Conservation (phyloP, 2,797 vertebrate genomes). For the Hoplostethus mediterraneus region DNA sequence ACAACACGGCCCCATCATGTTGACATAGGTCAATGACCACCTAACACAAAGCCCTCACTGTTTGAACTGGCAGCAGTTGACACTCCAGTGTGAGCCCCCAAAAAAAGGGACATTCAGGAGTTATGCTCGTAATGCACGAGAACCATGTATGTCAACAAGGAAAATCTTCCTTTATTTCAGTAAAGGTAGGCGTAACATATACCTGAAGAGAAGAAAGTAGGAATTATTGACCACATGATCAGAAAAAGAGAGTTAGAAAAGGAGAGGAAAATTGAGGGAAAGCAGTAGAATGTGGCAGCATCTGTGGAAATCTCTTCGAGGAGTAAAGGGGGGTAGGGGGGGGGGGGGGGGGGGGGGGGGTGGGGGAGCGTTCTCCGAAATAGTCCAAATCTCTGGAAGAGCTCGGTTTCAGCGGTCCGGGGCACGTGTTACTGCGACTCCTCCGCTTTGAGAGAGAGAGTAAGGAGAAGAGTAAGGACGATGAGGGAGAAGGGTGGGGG, state of each 20-base stretch:
- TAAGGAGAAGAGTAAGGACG: slow-evolving; percentile 30
- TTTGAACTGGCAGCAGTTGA: slow-evolving; percentile 62
- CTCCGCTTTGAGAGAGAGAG: slow-evolving; percentile 28
- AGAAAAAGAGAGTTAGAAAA: slow-evolving; percentile 29
- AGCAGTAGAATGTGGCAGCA: slow-evolving; percentile 75
- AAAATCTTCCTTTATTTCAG: background rate
- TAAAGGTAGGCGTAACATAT: background rate
- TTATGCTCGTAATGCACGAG: background rate
- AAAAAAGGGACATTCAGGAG: slow-evolving; percentile 2
- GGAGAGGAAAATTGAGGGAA: slow-evolving; percentile 61
- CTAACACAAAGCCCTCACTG: slow-evolving; percentile 58
- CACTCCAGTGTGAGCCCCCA: slow-evolving; percentile 58
- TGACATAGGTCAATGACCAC: slow-evolving; percentile 59
- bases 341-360: slow-evolving; percentile 45
- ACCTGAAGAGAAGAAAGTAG: background rate
- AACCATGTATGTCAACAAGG: background rate
- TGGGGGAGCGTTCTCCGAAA: slow-evolving; percentile 54
- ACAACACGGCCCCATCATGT: slow-evolving; percentile 64
- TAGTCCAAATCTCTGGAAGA: slow-evolving; percentile 77
- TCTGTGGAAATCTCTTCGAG: slow-evolving; percentile 75
- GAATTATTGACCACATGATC: slow-evolving; percentile 24
- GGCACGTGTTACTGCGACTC: slow-evolving; percentile 73
- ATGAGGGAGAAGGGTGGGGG: slow-evolving; percentile 53
- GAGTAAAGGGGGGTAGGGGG: slow-evolving; percentile 17
- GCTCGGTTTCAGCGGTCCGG: slow-evolving; percentile 70